phyloP scores from a whole-genome alignment of 2,113 vertebrate genomes.

The Excalfactoria chinensis region DNA sequence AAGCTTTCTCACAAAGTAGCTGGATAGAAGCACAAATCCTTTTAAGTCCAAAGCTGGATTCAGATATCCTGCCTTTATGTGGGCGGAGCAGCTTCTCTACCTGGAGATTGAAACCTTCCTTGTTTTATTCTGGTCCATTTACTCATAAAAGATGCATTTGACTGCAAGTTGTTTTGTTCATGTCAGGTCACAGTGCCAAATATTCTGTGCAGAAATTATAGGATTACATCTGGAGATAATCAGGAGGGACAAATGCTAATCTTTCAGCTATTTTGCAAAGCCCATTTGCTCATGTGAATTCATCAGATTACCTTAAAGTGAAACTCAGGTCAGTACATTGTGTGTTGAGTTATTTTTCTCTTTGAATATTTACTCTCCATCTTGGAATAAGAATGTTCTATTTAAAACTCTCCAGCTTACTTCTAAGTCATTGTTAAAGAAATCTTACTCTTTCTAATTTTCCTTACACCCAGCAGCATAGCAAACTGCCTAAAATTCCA shows the following conservation, averaged over 20 bases:
- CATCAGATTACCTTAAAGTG: conserved; percentile 17
- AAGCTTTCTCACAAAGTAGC: neutral
- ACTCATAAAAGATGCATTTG: conserved; percentile 50
- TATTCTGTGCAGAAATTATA: conserved; percentile 58
- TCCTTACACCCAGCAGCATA: neutral
- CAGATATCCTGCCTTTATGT: neutral
- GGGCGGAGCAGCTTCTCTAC: neutral
- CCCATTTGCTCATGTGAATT: conserved; percentile 33
- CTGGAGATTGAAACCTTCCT: conserved; percentile 14
- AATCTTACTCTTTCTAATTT: neutral
- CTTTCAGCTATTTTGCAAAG: conserved; percentile 50
- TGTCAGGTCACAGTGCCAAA: conserved; percentile 37
- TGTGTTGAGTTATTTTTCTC: neutral
- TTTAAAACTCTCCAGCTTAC: neutral
- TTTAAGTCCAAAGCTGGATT: neutral
- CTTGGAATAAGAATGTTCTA: neutral
- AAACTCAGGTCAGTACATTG: neutral
- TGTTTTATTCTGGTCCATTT: conserved; percentile 35
- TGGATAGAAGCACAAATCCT: neutral
- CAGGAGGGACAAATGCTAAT: conserved; percentile 65
- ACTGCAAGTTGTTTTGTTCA: conserved; percentile 43
- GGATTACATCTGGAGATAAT: conserved; percentile 65
- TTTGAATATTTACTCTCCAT: neutral
- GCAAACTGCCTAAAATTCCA: neutral
- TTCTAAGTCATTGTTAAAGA: neutral